Percentiles rank a stretch among this genome's conserved stretches.
Evolutionary conservation across 2,797 vertebrate genomes (phyloP).

Genomic region (Lacerta viridis): DNA sequence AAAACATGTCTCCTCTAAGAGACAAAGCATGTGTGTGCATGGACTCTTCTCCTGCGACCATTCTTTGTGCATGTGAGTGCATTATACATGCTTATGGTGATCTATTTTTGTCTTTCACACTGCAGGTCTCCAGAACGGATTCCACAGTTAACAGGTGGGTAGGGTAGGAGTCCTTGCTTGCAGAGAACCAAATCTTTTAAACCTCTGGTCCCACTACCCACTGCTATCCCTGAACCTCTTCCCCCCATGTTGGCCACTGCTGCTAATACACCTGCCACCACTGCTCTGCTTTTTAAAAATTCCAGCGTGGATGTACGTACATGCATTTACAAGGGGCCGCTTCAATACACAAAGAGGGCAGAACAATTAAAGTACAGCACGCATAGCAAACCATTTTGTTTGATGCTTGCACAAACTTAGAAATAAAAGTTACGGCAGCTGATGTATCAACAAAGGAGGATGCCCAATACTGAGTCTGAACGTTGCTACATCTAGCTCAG

Average conservation of each 20-base stretch:
- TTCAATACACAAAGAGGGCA: neutral
- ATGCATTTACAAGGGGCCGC: neutral
- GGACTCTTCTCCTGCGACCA: neutral
- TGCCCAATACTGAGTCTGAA: no score
- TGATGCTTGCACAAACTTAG: neutral
- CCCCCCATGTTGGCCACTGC: neutral
- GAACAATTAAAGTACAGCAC: no score
- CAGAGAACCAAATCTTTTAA: neutral
- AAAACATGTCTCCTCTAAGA: neutral
- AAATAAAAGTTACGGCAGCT: neutral
- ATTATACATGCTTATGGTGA: no score
- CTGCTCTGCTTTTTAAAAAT: neutral
- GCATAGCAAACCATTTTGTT: neutral
- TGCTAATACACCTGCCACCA: neutral
- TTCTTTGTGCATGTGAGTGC: neutral
- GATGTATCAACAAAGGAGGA: neutral
- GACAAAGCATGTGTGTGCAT: neutral
- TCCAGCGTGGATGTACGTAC: neutral
- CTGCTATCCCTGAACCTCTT: neutral
- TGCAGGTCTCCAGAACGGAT: neutral
- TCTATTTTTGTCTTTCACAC: neutral
- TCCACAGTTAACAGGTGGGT: neutral
- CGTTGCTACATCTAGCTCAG: no score
- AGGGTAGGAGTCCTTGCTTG: neutral
- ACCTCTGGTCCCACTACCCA: neutral